Conservation (phyloP, 2,113 vertebrate species). For the Dipodomys spectabilis region DNA sequence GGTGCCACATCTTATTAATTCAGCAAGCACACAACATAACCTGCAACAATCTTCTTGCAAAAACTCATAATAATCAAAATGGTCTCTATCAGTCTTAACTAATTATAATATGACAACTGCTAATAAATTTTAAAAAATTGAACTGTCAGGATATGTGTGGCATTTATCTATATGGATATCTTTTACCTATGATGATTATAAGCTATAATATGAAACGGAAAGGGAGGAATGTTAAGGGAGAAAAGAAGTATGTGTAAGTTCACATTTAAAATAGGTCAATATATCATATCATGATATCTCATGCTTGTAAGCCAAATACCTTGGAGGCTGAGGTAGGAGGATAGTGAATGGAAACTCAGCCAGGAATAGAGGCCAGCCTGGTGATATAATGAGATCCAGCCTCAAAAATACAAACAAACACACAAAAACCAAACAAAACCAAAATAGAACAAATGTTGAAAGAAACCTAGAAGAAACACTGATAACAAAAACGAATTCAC, state of each 20-base stretch:
- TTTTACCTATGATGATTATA: neutral
- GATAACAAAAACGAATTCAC: slow-evolving; percentile 4
- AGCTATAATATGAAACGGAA: no score
- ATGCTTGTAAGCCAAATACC: no score
- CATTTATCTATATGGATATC: neutral
- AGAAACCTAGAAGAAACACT: neutral
- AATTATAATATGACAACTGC: neutral
- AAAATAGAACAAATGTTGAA: neutral
- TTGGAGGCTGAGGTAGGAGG: no score
- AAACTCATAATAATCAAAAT: neutral
- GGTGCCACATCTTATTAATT: neutral
- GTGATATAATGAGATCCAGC: neutral
- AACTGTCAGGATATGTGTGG: neutral
- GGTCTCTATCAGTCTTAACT: neutral
- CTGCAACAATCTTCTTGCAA: neutral
- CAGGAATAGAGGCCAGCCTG: neutral
- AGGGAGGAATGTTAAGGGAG: no score
- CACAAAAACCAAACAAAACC: no score
- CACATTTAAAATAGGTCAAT: no score
- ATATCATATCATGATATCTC: no score
- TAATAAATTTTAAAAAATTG: no score
- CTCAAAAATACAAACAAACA: no score
- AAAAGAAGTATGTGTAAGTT: no score
- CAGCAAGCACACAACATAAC: neutral
- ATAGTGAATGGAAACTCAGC: no score